Base-by-base conservation (phyloP, 92 coral and sea anemone species). In the Pocillopora meandrina region DNA sequence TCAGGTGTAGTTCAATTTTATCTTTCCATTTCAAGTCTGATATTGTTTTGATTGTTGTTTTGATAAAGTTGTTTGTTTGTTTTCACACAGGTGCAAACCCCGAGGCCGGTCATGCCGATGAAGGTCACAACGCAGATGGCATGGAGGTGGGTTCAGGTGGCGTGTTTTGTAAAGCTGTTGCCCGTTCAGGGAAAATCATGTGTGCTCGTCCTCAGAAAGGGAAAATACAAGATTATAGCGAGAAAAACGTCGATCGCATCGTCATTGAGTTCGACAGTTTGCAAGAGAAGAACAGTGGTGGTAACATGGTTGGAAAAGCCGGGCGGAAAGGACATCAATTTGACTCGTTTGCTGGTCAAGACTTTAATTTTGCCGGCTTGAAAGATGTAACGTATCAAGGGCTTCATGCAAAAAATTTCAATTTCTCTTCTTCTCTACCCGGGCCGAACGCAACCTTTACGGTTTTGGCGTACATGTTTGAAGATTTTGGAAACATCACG, bases 401-500 rank as follows among this genome's bases (percentile, higher is more conserved):
- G 26, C 72, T 82, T 12, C 71, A 64, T 21, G 86, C 63, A 5
- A 72, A 72, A 72, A 82, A 72, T 62, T 72, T 72, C 56, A 74
- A 73, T 63, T 72, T 49, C 52, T 61, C 71, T 1, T 61, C 86
- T 23, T 59, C 26, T 42, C 79, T 72, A 0, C 10, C 47, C n/a
- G 79, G 62, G 3, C 71, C 67, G 1, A 73, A 82, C 17, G 79
- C 79, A 10, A 15, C 72, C 49, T 62, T 82, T 0, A 61, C 60
- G 9, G 60, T 82, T 26, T 72, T 82, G 71, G 79, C 77, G 21
- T 82, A 82, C 79, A 82, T 82, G 86, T 82, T 82, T 82, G 31
- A 61, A 16, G 72, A 62, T 10, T 17, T n/a, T 16, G 86, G 86
- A 23, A 82, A 82, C 72, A 73, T 73, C 56, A 82, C 86, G 59